Evolutionary conservation across 1,140 invertebrate species (phyloP).

Genomic region (Trialeurodes vaporariorum): DNA sequence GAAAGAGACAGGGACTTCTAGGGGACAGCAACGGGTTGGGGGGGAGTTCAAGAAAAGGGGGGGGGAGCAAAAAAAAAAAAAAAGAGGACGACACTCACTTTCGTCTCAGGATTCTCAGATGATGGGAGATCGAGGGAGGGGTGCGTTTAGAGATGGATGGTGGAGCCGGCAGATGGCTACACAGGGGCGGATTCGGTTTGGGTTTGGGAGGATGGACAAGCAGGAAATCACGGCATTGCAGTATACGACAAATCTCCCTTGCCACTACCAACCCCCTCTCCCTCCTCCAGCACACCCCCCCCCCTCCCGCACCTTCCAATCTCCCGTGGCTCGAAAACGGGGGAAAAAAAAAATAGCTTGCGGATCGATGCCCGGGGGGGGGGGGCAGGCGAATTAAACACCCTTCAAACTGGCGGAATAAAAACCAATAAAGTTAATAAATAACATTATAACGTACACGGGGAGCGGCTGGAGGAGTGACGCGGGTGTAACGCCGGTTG

Average conservation of each 20-base stretch:
- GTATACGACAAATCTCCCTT: neutral
- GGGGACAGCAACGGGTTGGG: neutral
- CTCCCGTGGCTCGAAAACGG: no score
- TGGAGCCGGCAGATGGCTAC: neutral
- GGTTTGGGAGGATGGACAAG: neutral
- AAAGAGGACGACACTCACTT: no score
- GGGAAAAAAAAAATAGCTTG: no score
- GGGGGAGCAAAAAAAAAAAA: no score
- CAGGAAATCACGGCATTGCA: neutral
- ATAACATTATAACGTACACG: neutral
- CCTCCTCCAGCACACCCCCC: no score
- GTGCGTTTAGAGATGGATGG: no score
- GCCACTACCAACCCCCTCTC: neutral
- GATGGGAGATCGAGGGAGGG: no score
- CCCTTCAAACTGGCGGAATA: neutral
- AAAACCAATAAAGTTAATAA: constrained; percentile 1
- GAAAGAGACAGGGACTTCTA: neutral
- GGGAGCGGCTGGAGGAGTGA: no score
- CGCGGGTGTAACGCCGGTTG: neutral
- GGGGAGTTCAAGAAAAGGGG: no score
- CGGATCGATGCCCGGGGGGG: neutral
- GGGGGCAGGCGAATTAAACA: neutral
- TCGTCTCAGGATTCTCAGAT: no score
- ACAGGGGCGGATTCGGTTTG: no score
- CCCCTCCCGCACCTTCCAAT: no score